phyloP scores from a whole-genome alignment of 2,113 vertebrate species.

The Nycticorax nycticorax region DNA sequence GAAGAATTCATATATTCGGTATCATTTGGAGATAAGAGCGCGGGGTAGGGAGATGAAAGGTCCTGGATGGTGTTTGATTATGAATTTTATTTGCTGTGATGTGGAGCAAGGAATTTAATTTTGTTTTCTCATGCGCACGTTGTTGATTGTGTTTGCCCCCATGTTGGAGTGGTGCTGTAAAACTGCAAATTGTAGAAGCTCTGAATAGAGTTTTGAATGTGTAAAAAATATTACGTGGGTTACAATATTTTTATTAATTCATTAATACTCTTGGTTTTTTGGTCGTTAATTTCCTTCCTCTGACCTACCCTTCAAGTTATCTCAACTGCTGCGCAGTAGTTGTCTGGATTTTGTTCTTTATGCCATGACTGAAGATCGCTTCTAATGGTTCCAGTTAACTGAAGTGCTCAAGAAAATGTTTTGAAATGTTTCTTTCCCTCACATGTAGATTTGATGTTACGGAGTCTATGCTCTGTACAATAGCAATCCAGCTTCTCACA shows the following conservation, averaged over 20 bases:
- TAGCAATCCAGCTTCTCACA: conserved; percentile 77
- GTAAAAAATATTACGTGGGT: not conserved
- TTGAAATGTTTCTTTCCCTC: conserved; percentile 71
- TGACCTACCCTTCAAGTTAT: not conserved
- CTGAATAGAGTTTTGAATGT: not conserved
- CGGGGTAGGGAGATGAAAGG: not conserved
- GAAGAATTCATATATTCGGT: not conserved
- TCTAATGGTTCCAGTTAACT: not conserved
- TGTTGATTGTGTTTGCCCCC: not conserved
- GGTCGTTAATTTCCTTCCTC: not conserved
- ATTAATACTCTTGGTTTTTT: not conserved
- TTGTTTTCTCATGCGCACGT: not conserved
- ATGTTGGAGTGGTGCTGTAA: not conserved
- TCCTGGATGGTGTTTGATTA: not conserved
- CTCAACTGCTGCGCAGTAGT: not conserved
- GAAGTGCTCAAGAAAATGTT: conserved; percentile 38
- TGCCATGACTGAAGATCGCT: not conserved
- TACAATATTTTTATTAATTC: not conserved
- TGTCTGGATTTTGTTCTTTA: not conserved
- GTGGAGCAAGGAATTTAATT: not conserved
- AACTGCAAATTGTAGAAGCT: not conserved
- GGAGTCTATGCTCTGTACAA: conserved; percentile 82
- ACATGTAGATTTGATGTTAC: conserved; percentile 81
- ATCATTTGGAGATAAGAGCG: accelerated
- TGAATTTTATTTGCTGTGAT: not conserved